Conservation (phyloP, 2,888 invertebrate genomes). For the Trichogramma dendrolimi region DNA sequence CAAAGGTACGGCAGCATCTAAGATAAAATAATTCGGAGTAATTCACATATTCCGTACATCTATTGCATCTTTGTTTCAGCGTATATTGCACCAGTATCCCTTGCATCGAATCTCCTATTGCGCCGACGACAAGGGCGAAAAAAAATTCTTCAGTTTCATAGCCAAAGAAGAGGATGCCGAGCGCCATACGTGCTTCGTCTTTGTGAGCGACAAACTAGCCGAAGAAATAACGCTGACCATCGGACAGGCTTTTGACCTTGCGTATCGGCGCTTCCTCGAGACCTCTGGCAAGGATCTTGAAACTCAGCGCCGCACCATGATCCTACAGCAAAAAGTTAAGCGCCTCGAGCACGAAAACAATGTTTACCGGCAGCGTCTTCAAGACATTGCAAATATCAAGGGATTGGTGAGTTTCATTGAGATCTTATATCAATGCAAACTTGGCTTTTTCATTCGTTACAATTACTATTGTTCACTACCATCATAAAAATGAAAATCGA, state of each 20-base stretch:
- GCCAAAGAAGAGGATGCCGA: conserved; percentile 75
- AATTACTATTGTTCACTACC: too few relatives aligned
- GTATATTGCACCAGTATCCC: conserved; percentile 90
- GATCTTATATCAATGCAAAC: too few relatives aligned
- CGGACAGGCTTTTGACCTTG: conserved; percentile 96
- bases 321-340: conserved; percentile 82
- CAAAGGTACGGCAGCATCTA: conserved; percentile 40
- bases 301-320: conserved; percentile 70
- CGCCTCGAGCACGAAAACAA: conserved; percentile 82
- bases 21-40: background rate
- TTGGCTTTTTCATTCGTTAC: too few relatives aligned
- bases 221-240: conserved; percentile 97
- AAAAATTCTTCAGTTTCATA: conserved; percentile 94
- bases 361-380: conserved; percentile 75
- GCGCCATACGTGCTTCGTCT: conserved; percentile 93
- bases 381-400: conserved; percentile 61
- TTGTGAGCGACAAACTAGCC: conserved; percentile 93
- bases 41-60: background rate
- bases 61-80: conserved; percentile 44
- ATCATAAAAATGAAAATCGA: too few relatives aligned
- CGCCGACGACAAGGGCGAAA: conserved; percentile 97
- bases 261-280: conserved; percentile 90
- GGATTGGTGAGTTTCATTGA: conserved; percentile 47
- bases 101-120: conserved; percentile 97
- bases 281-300: conserved; percentile 87